Evolutionary conservation across 2,797 vertebrate genomes (phyloP).

Genomic region (Pseudopleuronectes americanus): DNA sequence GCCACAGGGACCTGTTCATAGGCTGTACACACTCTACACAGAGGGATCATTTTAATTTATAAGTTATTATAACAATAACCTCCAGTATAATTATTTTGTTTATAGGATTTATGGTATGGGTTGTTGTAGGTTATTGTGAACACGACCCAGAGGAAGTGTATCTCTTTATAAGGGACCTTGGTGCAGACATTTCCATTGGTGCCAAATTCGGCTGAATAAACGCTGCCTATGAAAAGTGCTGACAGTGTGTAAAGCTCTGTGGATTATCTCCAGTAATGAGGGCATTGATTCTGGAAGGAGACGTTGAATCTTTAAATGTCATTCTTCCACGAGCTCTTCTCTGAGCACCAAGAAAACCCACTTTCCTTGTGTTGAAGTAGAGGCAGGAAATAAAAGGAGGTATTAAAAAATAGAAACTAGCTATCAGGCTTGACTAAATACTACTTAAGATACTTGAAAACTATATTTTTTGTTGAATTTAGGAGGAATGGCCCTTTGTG

Average conservation of each 20-base stretch:
- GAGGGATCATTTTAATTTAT: neutral
- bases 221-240: constrained; percentile 24
- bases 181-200: constrained; percentile 11
- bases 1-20: neutral
- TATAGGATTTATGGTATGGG: too few species aligned
- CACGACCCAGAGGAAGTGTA: neutral
- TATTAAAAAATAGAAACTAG: neutral
- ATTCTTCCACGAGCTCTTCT: constrained; percentile 6
- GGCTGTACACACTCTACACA: neutral
- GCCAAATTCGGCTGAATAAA: constrained; percentile 3
- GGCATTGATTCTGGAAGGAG: constrained; percentile 30
- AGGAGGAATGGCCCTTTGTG: neutral
- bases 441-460: neutral
- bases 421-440: neutral
- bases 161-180: neutral
- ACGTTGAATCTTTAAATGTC: constrained; percentile 18
- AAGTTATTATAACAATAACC: neutral
- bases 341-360: constrained; percentile 9
- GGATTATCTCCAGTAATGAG: constrained; percentile 25
- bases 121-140: neutral
- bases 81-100: neutral
- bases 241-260: neutral
- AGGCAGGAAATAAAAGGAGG: neutral
- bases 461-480: neutral
- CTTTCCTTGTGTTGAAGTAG: neutral